Evolutionary conservation across 2,888 invertebrate species (phyloP).

Genomic region (Operophtera brumata): DNA sequence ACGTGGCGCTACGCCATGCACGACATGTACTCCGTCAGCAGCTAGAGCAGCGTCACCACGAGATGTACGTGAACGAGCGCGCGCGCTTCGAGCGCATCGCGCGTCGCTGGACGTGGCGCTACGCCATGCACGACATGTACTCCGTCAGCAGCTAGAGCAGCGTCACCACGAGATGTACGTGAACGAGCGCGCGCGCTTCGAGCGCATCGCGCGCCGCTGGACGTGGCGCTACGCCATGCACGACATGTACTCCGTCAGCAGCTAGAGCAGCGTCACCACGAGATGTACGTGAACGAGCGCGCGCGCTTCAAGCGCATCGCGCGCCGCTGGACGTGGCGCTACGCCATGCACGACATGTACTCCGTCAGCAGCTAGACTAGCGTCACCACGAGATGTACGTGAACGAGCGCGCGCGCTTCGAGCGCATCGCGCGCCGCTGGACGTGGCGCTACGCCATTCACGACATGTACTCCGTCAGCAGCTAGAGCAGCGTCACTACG

Average conservation of each 20-base stretch:
- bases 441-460: slow-evolving; percentile 96
- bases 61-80: slow-evolving; percentile 87
- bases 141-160: background rate
- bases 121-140: slow-evolving; percentile 87
- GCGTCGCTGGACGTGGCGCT: slow-evolving; percentile 93
- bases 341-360: slow-evolving; percentile 87
- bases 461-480: slow-evolving; percentile 72
- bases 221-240: slow-evolving; percentile 96
- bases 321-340: slow-evolving; percentile 93
- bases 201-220: slow-evolving; percentile 91
- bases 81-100: slow-evolving; percentile 89
- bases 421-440: slow-evolving; percentile 91
- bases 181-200: slow-evolving; percentile 86
- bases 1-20: slow-evolving; percentile 96
- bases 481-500: too few relatives aligned
- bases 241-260: slow-evolving; percentile 59
- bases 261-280: slow-evolving; percentile 27
- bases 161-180: slow-evolving; percentile 82
- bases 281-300: slow-evolving; percentile 87
- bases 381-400: too few relatives aligned
- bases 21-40: slow-evolving; percentile 59
- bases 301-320: slow-evolving; percentile 89
- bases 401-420: slow-evolving; percentile 86
- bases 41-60: slow-evolving; percentile 27
- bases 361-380: too few relatives aligned